Evolutionary conservation across 1,140 invertebrate species (phyloP).

Genomic region (Coelopa frigida): DNA sequence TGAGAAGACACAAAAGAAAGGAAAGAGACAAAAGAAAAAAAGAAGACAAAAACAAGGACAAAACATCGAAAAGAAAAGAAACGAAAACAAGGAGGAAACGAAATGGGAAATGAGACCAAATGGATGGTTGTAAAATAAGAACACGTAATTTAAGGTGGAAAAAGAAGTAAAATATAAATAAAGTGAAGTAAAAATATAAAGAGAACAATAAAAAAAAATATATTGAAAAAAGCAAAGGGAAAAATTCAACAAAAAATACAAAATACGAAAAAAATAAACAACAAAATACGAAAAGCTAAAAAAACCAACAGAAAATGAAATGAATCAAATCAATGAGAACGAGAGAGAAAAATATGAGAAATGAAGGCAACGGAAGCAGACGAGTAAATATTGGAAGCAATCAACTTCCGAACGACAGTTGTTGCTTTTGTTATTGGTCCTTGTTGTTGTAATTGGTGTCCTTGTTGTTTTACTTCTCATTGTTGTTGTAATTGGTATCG

Average conservation of each 20-base stretch:
- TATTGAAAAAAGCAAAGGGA: no score
- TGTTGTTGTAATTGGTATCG: no score
- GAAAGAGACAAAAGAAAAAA: conserved; percentile 1
- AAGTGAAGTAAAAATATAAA: no score
- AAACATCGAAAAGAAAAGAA: background rate
- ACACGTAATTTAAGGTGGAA: no score
- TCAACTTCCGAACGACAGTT: conserved; percentile 22
- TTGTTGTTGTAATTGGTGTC: background rate
- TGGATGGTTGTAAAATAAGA: no score
- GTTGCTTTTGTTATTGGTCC: background rate
- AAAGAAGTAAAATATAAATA: no score
- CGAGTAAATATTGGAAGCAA: conserved; percentile 31
- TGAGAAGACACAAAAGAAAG: conserved; percentile 5
- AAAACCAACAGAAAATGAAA: background rate
- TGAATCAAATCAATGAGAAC: background rate
- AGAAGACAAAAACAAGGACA: background rate
- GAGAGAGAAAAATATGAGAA: background rate
- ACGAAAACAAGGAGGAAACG: background rate
- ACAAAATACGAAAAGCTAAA: background rate
- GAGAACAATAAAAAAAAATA: no score
- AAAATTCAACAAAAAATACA: no score
- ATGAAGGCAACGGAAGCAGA: conserved; percentile 18
- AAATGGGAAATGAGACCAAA: no score
- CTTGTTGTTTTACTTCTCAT: no score
- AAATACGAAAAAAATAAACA: conserved; percentile 5